Percentiles rank a stretch among this genome's conserved stretches.
Evolutionary conservation across 92 coral and sea anemone genomes (phyloP).

Genomic region (Zoanthus sociatus): DNA sequence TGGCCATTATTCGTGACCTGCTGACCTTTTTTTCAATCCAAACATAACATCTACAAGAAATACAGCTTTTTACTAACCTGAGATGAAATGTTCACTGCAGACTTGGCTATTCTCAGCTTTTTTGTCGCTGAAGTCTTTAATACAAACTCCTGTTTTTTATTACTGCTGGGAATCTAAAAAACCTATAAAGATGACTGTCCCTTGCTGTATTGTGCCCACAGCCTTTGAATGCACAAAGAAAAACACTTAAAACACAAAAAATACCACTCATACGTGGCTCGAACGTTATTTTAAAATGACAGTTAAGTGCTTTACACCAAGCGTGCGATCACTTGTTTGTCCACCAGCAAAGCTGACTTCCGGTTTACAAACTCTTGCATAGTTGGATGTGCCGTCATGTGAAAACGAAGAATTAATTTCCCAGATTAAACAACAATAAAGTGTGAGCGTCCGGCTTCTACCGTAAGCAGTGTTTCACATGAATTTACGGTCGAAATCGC

Average conservation of each 20-base stretch:
- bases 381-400: background rate
- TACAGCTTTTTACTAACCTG: slow-evolving; percentile 34
- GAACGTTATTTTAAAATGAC: background rate
- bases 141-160: background rate
- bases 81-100: slow-evolving; percentile 60
- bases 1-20: background rate
- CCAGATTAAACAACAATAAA: no score
- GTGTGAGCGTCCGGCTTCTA: no score
- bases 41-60: slow-evolving; percentile 22
- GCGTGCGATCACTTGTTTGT: background rate
- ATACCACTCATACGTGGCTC: background rate
- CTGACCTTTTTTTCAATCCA: slow-evolving; percentile 23
- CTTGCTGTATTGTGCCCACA: background rate
- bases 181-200: slow-evolving; percentile 1
- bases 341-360: background rate
- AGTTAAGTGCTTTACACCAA: background rate
- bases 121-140: slow-evolving; percentile 52
- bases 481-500: no score
- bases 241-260: background rate
- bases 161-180: background rate
- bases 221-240: background rate
- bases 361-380: background rate
- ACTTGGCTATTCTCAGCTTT: slow-evolving; percentile 43
- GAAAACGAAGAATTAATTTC: background rate
- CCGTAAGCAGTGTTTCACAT: no score